These are phyloP conservation scores for Bruchidius siliquastri DNA, from an alignment of 2,888 invertebrate species.

Conservation along the genomic window DNA sequence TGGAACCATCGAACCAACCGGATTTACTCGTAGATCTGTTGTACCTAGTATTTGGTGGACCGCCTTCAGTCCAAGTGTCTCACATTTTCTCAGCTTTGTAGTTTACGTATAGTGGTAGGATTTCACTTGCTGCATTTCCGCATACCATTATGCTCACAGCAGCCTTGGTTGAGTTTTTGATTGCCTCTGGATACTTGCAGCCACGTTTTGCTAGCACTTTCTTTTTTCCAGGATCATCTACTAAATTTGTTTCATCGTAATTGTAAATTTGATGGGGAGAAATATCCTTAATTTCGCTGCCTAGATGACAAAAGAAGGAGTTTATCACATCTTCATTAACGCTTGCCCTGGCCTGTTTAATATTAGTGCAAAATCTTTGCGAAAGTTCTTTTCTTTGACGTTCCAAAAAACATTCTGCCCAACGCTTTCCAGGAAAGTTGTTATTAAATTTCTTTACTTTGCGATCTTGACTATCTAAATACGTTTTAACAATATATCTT, in stretches of 20 bases:
- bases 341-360: slow-evolving; percentile 8
- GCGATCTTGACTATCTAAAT: slow-evolving; percentile 5
- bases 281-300: slow-evolving; percentile 1
- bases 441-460: slow-evolving; percentile 7
- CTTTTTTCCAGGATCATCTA: slow-evolving; percentile 32
- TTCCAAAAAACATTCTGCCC: slow-evolving; percentile 8
- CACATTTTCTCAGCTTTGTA: slow-evolving; percentile 32
- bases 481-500: slow-evolving; percentile 7
- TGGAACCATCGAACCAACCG: slow-evolving; percentile 19
- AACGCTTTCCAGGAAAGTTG: slow-evolving; percentile 11
- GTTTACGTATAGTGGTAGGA: slow-evolving; percentile 28
- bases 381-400: slow-evolving; percentile 6
- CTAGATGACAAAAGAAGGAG: slow-evolving; percentile 7
- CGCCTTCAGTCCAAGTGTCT: slow-evolving; percentile 26
- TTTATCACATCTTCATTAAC: slow-evolving; percentile 7
- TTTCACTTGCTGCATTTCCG: slow-evolving; percentile 27
- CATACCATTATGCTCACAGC: slow-evolving; percentile 2
- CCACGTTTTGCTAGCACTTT: slow-evolving; percentile 18
- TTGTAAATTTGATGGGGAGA: slow-evolving; percentile 6
- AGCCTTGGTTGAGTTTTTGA: slow-evolving; percentile 28
- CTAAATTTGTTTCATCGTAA: slow-evolving; percentile 27
- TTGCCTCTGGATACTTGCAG: slow-evolving; percentile 28
- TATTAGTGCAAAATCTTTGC: slow-evolving; percentile 9
- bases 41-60: slow-evolving; percentile 26
- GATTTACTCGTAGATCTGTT: slow-evolving; percentile 18